A percentile compares a stretch with the other conserved stretches of the same genome.
These are phyloP conservation scores for Aegotheles bennettii DNA, from an alignment of 2,113 vertebrate genomes.

Conservation along the genomic window DNA sequence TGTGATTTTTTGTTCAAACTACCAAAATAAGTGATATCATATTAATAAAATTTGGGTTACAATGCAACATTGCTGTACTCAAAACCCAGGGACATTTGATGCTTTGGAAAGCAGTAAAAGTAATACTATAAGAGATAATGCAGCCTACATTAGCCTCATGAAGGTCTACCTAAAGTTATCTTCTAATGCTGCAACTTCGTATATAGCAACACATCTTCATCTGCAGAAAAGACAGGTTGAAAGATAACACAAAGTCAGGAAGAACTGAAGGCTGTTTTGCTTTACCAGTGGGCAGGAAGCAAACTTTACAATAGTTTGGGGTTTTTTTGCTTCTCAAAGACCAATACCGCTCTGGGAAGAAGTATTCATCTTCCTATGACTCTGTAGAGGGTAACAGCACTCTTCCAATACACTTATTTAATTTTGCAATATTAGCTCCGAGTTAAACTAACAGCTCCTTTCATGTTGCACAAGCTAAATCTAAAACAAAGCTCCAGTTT, in stretches of 20 bases:
- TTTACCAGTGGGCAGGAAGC: not conserved
- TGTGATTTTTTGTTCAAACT: constrained; percentile 86
- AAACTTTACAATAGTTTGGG: not conserved
- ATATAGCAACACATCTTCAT: not conserved
- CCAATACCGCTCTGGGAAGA: not conserved
- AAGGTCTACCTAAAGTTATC: not conserved
- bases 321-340: not conserved
- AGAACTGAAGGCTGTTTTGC: not conserved
- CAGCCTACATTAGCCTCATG: not conserved
- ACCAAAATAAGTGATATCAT: constrained; percentile 21
- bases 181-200: not conserved
- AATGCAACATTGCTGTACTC: not conserved
- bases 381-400: not conserved
- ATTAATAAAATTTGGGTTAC: not conserved
- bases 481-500: not conserved
- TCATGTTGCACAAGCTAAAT: not conserved
- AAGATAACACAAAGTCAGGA: not conserved
- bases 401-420: not conserved
- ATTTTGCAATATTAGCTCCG: not conserved
- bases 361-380: not conserved
- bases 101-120: not conserved
- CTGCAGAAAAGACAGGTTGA: not conserved
- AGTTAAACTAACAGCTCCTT: not conserved
- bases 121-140: not conserved
- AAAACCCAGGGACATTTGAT: not conserved